These are phyloP conservation scores for Toxotes chatareus DNA, from an alignment of 2,113 vertebrate genomes.

Conservation along the genomic window DNA sequence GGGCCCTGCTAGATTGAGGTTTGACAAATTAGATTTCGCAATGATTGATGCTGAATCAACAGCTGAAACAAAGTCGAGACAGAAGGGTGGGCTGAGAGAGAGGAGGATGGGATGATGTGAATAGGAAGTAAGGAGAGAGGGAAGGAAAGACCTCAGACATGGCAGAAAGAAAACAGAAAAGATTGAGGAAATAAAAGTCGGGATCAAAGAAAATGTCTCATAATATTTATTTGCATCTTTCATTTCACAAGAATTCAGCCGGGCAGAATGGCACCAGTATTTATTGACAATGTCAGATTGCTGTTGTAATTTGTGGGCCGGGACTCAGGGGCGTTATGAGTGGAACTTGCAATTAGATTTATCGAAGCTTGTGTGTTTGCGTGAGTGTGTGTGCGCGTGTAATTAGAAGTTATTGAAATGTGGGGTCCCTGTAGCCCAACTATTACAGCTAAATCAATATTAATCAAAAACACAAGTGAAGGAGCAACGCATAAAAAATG, in stretches of 20 bases:
- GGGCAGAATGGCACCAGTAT: slow-evolving; percentile 52
- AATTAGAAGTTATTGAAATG: slow-evolving; percentile 79
- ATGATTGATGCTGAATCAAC: slow-evolving; percentile 79
- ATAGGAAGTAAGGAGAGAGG: slow-evolving; percentile 12
- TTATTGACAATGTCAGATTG: slow-evolving; percentile 71
- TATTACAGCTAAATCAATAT: slow-evolving; percentile 77
- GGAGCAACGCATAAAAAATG: slow-evolving; percentile 54
- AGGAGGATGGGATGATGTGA: slow-evolving; percentile 20
- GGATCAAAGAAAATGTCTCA: slow-evolving; percentile 51
- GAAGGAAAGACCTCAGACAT: neutral
- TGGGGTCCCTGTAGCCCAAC: slow-evolving; percentile 52
- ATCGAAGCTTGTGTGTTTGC: slow-evolving; percentile 54
- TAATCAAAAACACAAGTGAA: slow-evolving; percentile 67
- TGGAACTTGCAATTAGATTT: slow-evolving; percentile 72
- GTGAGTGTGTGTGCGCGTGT: slow-evolving; percentile 45
- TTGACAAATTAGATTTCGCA: slow-evolving; percentile 79
- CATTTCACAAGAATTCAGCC: slow-evolving; percentile 46
- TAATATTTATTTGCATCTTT: slow-evolving; percentile 59
- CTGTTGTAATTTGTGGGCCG: slow-evolving; percentile 70
- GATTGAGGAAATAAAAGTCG: neutral
- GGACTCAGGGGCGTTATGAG: slow-evolving; percentile 59
- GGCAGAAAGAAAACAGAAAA: slow-evolving; percentile 15
- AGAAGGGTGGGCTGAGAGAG: slow-evolving; percentile 32
- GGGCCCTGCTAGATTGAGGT: slow-evolving; percentile 66
- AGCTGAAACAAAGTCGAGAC: slow-evolving; percentile 64